Evolutionary conservation across 2,113 vertebrate genomes (phyloP), one percentile per base, ranked within the genome.

Genomic region (Lepisosteus osseus): DNA sequence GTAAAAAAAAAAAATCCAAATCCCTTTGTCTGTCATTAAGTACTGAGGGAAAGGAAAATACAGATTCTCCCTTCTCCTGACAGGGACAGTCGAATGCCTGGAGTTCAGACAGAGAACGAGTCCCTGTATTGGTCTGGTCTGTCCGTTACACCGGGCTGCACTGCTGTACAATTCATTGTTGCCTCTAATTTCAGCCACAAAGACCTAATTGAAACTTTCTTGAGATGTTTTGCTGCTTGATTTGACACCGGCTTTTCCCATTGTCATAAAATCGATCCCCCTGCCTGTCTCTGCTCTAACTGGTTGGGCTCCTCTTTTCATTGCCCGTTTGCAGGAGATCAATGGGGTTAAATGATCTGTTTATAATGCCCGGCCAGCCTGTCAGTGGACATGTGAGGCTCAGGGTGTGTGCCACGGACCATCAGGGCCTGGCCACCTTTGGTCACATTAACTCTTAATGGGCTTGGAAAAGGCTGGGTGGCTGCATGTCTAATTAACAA

Each of bases 181-280:
- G 74, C 72, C 82, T 84, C 83, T 87, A 79, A 86, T 89, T 89
- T 86, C 77, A 83, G 77, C 72, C 78, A 77, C 84, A 83, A 85
- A 90, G 87, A 79, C 14, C 88, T 93, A 95, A 96, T 94, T 95
- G 94, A 96, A 95, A 94, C 76, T 82, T 94, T 91, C 88, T 88
- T 83, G 86, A 71, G 47, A 77, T 87, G 86, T 87, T 74, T 80
- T 61, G 64, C 87, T 1, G 66, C 89, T 90, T 87, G 2, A 15
- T 82, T 90, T 95, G 94, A 94, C 88, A 93, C 91, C 82, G 85
- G 85, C 86, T 91, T 91, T 93, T 90, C 87, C 89, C 90, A 90
- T 92, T 94, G 95, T 95, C 94, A 96, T 88, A 95, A 96, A 97
- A 97, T 96, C 95, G 86, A 96, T 95, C 87, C 73, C 77, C 77